phyloP scores from a whole-genome alignment of 2,797 vertebrate genomes.

The Clarias fuscus region DNA sequence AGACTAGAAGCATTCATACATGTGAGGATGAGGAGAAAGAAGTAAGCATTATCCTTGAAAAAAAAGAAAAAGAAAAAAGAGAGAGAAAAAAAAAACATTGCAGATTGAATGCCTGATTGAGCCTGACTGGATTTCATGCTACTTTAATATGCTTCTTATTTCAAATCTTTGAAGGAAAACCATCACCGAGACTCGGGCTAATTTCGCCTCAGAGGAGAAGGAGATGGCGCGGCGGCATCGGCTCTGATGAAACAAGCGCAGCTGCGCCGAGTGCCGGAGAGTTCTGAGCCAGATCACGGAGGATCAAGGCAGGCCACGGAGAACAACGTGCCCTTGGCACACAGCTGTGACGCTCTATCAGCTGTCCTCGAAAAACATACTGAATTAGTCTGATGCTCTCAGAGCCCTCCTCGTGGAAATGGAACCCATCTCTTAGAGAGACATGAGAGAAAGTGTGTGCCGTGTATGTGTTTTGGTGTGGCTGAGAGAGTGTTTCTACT shows the following conservation, averaged over 20 bases:
- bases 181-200: slow-evolving; percentile 17
- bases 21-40: slow-evolving; percentile 14
- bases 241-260: slow-evolving; percentile 66
- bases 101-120: slow-evolving; percentile 32
- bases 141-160: slow-evolving; percentile 42
- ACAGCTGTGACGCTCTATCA: slow-evolving; percentile 61
- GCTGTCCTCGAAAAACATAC: slow-evolving; percentile 32
- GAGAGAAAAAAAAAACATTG: background rate
- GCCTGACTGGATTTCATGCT: slow-evolving; percentile 32
- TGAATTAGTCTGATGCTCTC: slow-evolving; percentile 45
- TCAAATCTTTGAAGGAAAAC: slow-evolving; percentile 35
- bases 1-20: slow-evolving; percentile 18
- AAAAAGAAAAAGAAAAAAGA: background rate
- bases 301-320: slow-evolving; percentile 66
- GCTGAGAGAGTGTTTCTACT: slow-evolving; percentile 63
- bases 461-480: slow-evolving; percentile 33
- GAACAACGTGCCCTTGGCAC: slow-evolving; percentile 59
- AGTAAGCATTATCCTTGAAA: slow-evolving; percentile 12
- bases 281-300: slow-evolving; percentile 64
- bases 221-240: background rate
- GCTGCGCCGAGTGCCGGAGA: slow-evolving; percentile 54
- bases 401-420: slow-evolving; percentile 19
- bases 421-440: slow-evolving; percentile 11
- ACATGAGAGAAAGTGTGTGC: background rate
- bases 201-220: slow-evolving; percentile 21